Conservation (phyloP, 1,140 invertebrate species). For the Drosophila pallidifrons region DNA sequence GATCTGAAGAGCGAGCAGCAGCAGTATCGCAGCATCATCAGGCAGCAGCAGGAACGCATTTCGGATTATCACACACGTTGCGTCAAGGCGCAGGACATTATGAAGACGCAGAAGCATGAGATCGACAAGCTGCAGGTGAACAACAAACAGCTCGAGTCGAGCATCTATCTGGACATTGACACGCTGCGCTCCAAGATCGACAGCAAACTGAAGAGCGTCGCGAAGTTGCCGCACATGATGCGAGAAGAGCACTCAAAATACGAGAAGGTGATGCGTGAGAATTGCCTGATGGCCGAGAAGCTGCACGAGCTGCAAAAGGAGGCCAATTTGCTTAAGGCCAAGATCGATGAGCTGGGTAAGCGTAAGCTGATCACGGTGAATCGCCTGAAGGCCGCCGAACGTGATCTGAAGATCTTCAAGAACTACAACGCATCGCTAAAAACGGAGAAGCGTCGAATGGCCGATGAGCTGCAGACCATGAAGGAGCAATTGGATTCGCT, state of each 20-base stretch:
- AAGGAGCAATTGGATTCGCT: conserved; percentile 68
- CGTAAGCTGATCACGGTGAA: conserved; percentile 68
- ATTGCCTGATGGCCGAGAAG: conserved; percentile 68
- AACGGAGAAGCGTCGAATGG: conserved; percentile 63
- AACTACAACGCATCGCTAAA: conserved; percentile 75
- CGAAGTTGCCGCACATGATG: conserved; percentile 68
- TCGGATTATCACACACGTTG: conserved; percentile 72
- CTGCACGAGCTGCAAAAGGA: conserved; percentile 65
- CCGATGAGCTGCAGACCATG: conserved; percentile 55
- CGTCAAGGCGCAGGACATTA: conserved; percentile 77
- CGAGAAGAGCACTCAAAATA: conserved; percentile 69
- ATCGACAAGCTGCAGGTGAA: conserved; percentile 77
- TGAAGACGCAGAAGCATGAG: conserved; percentile 76
- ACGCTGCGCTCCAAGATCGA: conserved; percentile 69
- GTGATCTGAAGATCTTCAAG: conserved; percentile 79
- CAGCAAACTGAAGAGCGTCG: conserved; percentile 62
- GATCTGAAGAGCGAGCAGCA: conserved; percentile 67
- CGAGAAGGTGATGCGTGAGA: conserved; percentile 73
- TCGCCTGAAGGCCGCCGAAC: conserved; percentile 71
- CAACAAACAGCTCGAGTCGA: conserved; percentile 74
- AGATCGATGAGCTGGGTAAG: conserved; percentile 72
- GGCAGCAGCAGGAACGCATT: conserved; percentile 71
- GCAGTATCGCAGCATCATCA: conserved; percentile 63
- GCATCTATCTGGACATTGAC: conserved; percentile 68
- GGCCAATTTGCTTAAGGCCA: conserved; percentile 63